Base-by-base conservation (phyloP, 2,113 vertebrate genomes). In the Rostratula benghalensis region DNA sequence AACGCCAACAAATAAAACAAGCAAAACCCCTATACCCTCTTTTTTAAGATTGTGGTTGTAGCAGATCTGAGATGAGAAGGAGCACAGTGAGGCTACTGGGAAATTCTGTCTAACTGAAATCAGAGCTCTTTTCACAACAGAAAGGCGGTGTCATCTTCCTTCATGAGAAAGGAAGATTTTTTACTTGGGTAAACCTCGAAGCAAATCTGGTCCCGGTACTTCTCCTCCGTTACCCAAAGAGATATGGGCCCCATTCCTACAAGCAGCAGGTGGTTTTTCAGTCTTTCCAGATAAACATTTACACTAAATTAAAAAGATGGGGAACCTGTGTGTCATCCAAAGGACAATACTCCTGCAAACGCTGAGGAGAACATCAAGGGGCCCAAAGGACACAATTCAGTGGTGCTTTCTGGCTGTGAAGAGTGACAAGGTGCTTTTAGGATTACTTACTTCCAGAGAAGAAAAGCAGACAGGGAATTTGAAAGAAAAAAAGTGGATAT, bases 341-440 rank as follows among this genome's bases (percentile, higher is more conserved):
- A 94, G 11, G 21, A 14, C 53, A 57, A 25, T 41, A 57, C 2
- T 28, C 28, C 31, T 41, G 2, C 0, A 0, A 51, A 35, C 15
- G 7, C n/a, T 20, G 61, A 67, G 51, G 9, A 61, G 45, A 83
- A 41, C 1, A 3, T n/a, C 30, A 61, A 60, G 33, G 11, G 31
- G 3, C 8, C 28, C 41, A 53, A 41, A 48, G 30, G 37, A 77
- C 10, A 19, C 2, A 2, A 14, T 1, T 8, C 2, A 0, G 12
- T 9, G 8, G 8, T 46, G 41, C 6, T 63, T 21, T 78, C 48
- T 63, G 37, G 14, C 33, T 81, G 31, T 50, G 22, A 56, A 64
- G 30, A 85, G 35, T 13, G 31, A 48, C 0, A 0, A 83, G 35
- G 11, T 63, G 33, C 19, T 92, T 89, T 86, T 28, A 74, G 25